A percentile compares a stretch with the other conserved stretches of the same genome.
Conservation (phyloP, 2,888 invertebrate genomes). For the Eilema caniola region DNA sequence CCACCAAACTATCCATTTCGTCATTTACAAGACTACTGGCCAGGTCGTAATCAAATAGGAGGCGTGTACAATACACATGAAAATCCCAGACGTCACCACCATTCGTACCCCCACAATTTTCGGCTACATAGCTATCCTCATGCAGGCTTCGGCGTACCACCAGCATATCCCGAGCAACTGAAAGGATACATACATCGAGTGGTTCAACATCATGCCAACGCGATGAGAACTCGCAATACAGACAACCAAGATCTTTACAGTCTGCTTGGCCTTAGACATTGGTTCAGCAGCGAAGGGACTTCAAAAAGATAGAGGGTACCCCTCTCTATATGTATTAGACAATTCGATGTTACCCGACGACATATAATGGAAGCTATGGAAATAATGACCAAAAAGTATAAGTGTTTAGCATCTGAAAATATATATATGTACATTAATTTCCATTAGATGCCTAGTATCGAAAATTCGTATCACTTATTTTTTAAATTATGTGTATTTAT, state of each 20-base stretch:
- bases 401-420: slow-evolving; percentile 29
- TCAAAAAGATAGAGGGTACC: slow-evolving; percentile 81
- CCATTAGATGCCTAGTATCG: slow-evolving; percentile 22
- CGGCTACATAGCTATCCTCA: slow-evolving; percentile 70
- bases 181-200: slow-evolving; percentile 70
- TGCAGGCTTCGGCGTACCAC: slow-evolving; percentile 60
- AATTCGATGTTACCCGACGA: slow-evolving; percentile 86
- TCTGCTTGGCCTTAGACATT: slow-evolving; percentile 80
- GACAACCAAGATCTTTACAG: slow-evolving; percentile 80
- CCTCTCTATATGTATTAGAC: slow-evolving; percentile 62
- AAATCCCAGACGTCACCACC: slow-evolving; percentile 81
- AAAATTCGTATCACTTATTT: slow-evolving; percentile 4
- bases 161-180: slow-evolving; percentile 66
- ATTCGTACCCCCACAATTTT: slow-evolving; percentile 77
- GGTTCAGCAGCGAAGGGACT: slow-evolving; percentile 82
- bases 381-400: slow-evolving; percentile 53
- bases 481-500: neutral
- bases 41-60: slow-evolving; percentile 72
- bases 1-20: slow-evolving; percentile 80
- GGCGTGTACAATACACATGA: slow-evolving; percentile 78
- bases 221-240: slow-evolving; percentile 61
- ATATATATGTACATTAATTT: slow-evolving; percentile 22
- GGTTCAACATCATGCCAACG: slow-evolving; percentile 65
- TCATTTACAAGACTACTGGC: slow-evolving; percentile 83
- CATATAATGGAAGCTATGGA: slow-evolving; percentile 84